Evolutionary conservation across 2,888 invertebrate species (phyloP).

Genomic region (Noctua comes): DNA sequence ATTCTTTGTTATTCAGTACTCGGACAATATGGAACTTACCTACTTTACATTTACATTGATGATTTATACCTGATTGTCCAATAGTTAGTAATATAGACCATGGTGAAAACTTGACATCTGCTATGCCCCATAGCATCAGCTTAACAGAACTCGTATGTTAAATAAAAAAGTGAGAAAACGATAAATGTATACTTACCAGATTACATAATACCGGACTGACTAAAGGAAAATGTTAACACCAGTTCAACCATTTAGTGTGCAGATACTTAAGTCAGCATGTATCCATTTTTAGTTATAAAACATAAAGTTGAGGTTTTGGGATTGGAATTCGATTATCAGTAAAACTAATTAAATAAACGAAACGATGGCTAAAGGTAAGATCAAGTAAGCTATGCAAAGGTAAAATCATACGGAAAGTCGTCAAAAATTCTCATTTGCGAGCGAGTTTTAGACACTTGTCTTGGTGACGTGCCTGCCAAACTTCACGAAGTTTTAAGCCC

Average conservation of each 20-base stretch:
- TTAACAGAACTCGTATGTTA: too few relatives aligned
- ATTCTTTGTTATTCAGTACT: constrained; percentile 53
- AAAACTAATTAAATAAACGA: background rate
- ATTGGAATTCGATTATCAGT: background rate
- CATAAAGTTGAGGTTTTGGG: background rate
- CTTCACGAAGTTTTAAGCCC: constrained; percentile 34
- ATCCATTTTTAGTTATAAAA: background rate
- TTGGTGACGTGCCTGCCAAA: constrained; percentile 30
- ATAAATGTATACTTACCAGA: background rate
- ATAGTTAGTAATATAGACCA: background rate
- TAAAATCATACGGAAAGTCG: constrained; percentile 1
- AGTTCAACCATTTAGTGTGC: background rate
- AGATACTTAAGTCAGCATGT: background rate
- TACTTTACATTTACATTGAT: background rate
- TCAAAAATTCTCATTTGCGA: background rate
- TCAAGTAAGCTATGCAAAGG: too few relatives aligned
- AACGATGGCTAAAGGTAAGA: background rate
- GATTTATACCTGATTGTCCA: background rate
- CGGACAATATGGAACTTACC: constrained; percentile 24
- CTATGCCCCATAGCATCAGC: background rate
- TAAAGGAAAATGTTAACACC: background rate
- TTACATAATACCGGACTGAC: background rate
- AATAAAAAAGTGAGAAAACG: background rate
- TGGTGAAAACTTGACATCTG: background rate
- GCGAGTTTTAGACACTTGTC: constrained; percentile 24